A percentile compares a stretch with the other conserved stretches of the same genome.
Evolutionary conservation across 2,888 invertebrate species (phyloP).

Genomic region (Actias luna): DNA sequence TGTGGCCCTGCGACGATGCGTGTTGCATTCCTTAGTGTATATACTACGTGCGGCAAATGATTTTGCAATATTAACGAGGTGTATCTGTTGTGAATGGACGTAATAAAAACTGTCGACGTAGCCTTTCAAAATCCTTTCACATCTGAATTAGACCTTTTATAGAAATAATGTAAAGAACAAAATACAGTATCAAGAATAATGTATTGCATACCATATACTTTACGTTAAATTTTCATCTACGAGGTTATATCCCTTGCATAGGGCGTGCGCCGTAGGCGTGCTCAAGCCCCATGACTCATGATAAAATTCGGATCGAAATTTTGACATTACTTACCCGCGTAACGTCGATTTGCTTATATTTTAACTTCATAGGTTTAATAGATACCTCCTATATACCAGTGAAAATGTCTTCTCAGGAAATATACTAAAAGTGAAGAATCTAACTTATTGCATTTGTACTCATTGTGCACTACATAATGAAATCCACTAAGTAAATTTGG

Average conservation of each 20-base stretch:
- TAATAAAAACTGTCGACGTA: constrained; percentile 17
- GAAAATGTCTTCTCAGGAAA: too few species aligned
- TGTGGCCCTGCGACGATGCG: constrained; percentile 34
- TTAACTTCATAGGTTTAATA: constrained; percentile 15
- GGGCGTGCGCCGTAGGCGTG: constrained; percentile 58
- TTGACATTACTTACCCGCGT: constrained; percentile 8
- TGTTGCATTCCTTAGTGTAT: constrained; percentile 38
- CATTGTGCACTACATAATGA: neutral
- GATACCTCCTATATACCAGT: neutral
- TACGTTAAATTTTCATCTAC: constrained; percentile 32
- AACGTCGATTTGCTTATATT: too few species aligned
- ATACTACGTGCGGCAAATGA: constrained; percentile 19
- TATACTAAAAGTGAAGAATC: neutral
- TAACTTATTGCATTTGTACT: neutral
- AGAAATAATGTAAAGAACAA: neutral
- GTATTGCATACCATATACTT: neutral
- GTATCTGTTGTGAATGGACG: constrained; percentile 18
- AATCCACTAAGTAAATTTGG: neutral
- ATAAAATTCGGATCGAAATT: constrained; percentile 12
- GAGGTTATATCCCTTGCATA: constrained; percentile 53
- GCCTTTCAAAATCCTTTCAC: constrained; percentile 42
- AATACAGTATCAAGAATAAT: neutral
- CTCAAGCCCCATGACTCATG: constrained; percentile 44
- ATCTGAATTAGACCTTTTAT: constrained; percentile 25
- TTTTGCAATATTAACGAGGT: constrained; percentile 26